Evolutionary conservation across 2,797 vertebrate species (phyloP), one percentile per base, ranked within the genome.

Genomic region (Alcedo quadribrachys): DNA sequence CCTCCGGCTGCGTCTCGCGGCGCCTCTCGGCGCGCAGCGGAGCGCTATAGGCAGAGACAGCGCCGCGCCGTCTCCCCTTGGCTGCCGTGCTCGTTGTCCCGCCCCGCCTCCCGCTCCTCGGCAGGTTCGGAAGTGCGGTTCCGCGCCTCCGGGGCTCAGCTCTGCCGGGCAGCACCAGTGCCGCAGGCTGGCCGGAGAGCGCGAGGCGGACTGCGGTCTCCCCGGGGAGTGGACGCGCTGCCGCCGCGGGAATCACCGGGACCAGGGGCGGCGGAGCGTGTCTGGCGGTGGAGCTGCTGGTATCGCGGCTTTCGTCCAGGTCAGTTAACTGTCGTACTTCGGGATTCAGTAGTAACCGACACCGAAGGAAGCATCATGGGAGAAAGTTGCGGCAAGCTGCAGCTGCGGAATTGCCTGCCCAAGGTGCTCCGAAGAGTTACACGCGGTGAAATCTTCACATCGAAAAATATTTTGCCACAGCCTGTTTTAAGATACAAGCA

Each of bases 31-130:
- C 11, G 30, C 30, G 12, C 25, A 2, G 2, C 5, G 46, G 6
- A 13, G 5, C 16, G 8, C 33, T 13, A 4, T 1, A 9, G 28
- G 40, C 5, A 12, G 6, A 11, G 24, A 40, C 5, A 12, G 6
- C 4, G 30, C 40, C 2, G 46, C 2, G 12, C 13, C 1, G 3
- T 6, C 25, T 11, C 2, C 11, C 5, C 6, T 5, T 3, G 3
- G 14, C 40, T 11, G 25, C 40, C 5, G 6, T 4, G 20, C 30
- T 25, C 9, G 12, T 5, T 5, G 15, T 5, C 15, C 74, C n/a
- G 50, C 62, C 16, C 37, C 14, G 55, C 17, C 28, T 32, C 2
- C 27, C 69, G 5, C 28, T n/a, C 33, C 9, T 19, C 7, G 5
- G 32, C 37, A 4, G 53, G 9, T 1, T 2, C 11, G 12, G 43